These are phyloP conservation scores for Xestoiulus laeticollis DNA, from an alignment of 2,888 invertebrate genomes.

Conservation along the genomic window DNA sequence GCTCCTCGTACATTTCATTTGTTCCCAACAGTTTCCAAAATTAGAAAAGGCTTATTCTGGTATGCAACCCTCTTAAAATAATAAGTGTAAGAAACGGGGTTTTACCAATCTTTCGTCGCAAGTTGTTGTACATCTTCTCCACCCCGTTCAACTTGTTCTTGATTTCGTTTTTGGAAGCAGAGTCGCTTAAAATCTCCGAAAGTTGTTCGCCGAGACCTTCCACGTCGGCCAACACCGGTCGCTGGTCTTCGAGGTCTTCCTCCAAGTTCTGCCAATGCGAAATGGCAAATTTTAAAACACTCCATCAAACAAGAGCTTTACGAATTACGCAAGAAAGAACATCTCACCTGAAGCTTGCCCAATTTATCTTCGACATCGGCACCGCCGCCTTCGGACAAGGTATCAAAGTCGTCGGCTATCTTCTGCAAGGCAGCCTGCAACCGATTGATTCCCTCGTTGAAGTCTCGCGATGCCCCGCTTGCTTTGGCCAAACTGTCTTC, in stretches of 20 bases:
- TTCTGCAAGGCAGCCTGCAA: slow-evolving; percentile 86
- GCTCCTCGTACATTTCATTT: too few species aligned
- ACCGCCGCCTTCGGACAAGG: slow-evolving; percentile 76
- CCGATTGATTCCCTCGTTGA: slow-evolving; percentile 85
- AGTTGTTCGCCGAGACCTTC: slow-evolving; percentile 88
- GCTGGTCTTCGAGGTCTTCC: slow-evolving; percentile 86
- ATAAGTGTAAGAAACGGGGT: slow-evolving; percentile 62
- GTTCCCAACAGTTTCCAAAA: too few species aligned
- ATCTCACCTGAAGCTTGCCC: slow-evolving; percentile 76
- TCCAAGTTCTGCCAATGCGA: slow-evolving; percentile 77
- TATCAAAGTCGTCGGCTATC: slow-evolving; percentile 87
- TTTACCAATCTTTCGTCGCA: slow-evolving; percentile 91
- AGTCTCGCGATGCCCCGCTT: slow-evolving; percentile 90
- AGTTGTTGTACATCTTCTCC: slow-evolving; percentile 85
- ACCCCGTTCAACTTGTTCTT: slow-evolving; percentile 85
- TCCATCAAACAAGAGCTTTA: too few species aligned
- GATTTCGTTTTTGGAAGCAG: slow-evolving; percentile 89
- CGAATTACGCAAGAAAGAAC: not conserved
- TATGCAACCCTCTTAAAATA: not conserved
- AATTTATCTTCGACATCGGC: slow-evolving; percentile 84
- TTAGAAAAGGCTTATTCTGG: too few species aligned
- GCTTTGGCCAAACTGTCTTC: slow-evolving; percentile 89
- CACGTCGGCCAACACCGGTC: slow-evolving; percentile 85
- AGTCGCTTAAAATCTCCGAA: slow-evolving; percentile 86
- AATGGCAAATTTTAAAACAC: too few species aligned